Evolutionary conservation across 2,888 invertebrate species (phyloP), one percentile per base, ranked within the genome.

Genomic region (Alloscopus bannaensis): DNA sequence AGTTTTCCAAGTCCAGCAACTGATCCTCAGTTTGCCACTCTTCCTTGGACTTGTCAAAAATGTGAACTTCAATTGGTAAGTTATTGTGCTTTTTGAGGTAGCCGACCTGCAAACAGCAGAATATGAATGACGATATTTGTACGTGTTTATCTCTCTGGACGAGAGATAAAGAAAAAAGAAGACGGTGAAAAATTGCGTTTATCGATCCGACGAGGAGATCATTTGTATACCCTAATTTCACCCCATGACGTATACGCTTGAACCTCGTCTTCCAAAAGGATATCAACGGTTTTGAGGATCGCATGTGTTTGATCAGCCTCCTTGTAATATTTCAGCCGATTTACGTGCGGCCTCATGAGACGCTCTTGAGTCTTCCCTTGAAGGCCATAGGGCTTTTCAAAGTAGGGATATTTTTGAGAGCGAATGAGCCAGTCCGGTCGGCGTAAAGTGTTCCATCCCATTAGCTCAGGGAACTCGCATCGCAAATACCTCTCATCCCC

Each of bases 401-500:
- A 73, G 36, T 79, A 79, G 13, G 79, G 79, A 26, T 66, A 65
- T 31, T 79, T 79, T 2, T 68, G 26, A 26, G 79, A 79, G 6
- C 79, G 57, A 1, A 57, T 57, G 4, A 79, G 68, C 47, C 66
- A 57, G 22, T 45, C 47, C 16, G 79, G 79, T 16, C 72, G 57
- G 36, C 4, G 42, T 26, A 79, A 50, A 18, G 60, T 72, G 40
- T 66, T 72, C 72, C 66, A 72, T 65, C 79, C 79, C 79, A 79
- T 79, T 47, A 79, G 60, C 45, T 66, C 72, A n/a, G 79, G 79
- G 59, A 68, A 79, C 20, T 79, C 79, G 26, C 79, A 79, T 2
- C 79, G 72, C 22, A 79, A 18, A 65, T 42, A 72, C 6, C 72
- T 57, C 8, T 62, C 22, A 13, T 66, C 68, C 16, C 68, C 72